A percentile compares a stretch with the other conserved stretches of the same genome.
These are phyloP conservation scores for Imbricaverruca yamaguchii DNA, from an alignment of 2,888 invertebrate species.

Conservation along the genomic window DNA sequence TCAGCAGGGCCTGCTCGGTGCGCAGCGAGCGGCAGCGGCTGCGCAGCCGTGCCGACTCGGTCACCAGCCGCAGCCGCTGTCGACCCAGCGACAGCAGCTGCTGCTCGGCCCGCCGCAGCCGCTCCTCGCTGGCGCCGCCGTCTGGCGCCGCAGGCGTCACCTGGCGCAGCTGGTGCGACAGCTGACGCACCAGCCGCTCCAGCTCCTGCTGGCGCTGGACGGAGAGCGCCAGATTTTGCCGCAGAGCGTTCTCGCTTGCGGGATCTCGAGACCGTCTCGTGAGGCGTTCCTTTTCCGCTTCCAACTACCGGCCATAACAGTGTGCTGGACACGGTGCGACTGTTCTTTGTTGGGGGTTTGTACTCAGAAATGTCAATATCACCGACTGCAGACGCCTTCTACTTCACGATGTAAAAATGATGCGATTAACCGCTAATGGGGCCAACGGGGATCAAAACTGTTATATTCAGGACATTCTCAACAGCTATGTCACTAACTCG, in stretches of 20 bases:
- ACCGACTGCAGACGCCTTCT: too few relatives aligned
- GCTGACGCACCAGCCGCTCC: constrained; percentile 16
- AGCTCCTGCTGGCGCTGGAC: background rate
- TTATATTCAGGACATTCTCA: too few relatives aligned
- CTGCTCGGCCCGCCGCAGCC: background rate
- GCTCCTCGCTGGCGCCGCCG: background rate
- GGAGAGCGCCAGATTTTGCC: background rate
- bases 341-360: too few relatives aligned
- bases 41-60: background rate
- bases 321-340: too few relatives aligned
- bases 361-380: too few relatives aligned
- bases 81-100: background rate
- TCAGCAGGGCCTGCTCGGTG: background rate
- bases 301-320: background rate
- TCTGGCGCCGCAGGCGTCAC: background rate
- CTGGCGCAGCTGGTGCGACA: constrained; percentile 2
- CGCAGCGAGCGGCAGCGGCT: background rate
- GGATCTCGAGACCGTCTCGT: background rate
- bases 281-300: background rate
- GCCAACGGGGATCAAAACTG: too few relatives aligned
- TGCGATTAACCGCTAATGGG: too few relatives aligned
- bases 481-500: too few relatives aligned
- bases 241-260: too few relatives aligned
- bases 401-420: too few relatives aligned
- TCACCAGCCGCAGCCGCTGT: background rate